phyloP scores from a whole-genome alignment of 2,888 invertebrate species.

The Poecilus cupreus region DNA sequence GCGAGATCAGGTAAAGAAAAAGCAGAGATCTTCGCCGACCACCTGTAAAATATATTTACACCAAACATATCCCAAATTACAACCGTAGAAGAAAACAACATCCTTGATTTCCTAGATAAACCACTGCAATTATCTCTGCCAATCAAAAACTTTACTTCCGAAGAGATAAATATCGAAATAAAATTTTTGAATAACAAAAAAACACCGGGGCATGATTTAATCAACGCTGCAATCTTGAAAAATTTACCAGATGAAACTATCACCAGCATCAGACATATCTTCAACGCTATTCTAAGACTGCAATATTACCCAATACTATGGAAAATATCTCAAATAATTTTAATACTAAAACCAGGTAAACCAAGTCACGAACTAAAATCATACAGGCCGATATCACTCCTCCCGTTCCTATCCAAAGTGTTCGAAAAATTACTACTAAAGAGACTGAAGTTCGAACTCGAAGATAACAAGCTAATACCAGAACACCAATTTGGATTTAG shows the following conservation, averaged over 20 bases:
- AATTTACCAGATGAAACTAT: conserved; percentile 61
- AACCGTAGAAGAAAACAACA: not conserved
- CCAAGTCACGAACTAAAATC: conserved; percentile 50
- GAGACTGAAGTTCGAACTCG: conserved; percentile 45
- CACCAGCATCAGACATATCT: conserved; percentile 59
- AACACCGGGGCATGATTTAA: conserved; percentile 30
- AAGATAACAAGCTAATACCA: conserved; percentile 40
- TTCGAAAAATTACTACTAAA: conserved; percentile 61
- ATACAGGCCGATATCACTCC: conserved; percentile 61
- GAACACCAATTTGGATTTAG: conserved; percentile 61
- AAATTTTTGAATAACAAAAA: conserved; percentile 25
- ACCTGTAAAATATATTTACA: not conserved
- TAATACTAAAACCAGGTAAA: conserved; percentile 61
- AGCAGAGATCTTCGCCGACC: conserved; percentile 56
- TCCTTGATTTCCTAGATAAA: not conserved
- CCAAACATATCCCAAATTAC: not conserved
- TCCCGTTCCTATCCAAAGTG: too few species aligned
- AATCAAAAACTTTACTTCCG: not conserved
- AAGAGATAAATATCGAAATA: not conserved
- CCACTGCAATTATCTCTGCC: not conserved
- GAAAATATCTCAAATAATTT: conserved; percentile 56
- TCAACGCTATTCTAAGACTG: conserved; percentile 61
- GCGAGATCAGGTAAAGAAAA: conserved; percentile 50
- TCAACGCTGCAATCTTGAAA: conserved; percentile 61
- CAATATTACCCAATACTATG: conserved; percentile 61